These are phyloP conservation scores for Drosophila serrata DNA, from an alignment of 1,140 invertebrate genomes.

Conservation along the genomic window DNA sequence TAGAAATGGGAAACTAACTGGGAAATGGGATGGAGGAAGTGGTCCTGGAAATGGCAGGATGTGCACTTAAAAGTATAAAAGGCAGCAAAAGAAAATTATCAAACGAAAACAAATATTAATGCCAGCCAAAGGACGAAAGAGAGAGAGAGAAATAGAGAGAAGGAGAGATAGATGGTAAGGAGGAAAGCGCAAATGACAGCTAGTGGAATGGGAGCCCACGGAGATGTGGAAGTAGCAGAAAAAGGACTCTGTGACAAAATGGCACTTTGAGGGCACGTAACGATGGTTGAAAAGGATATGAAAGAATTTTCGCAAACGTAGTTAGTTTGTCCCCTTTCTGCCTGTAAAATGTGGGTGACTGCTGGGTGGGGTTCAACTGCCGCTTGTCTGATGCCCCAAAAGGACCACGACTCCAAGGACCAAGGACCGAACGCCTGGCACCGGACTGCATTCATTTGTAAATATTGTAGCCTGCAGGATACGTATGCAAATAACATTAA, in stretches of 20 bases:
- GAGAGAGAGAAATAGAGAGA: slow-evolving; percentile 7
- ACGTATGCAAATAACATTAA: slow-evolving; percentile 84
- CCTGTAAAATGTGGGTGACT: not conserved
- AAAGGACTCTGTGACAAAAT: slow-evolving; percentile 72
- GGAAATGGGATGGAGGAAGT: not conserved
- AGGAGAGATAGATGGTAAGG: too few species aligned
- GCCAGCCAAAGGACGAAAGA: slow-evolving; percentile 26
- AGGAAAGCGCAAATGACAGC: slow-evolving; percentile 75
- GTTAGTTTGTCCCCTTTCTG: slow-evolving; percentile 53
- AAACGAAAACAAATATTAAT: slow-evolving; percentile 84
- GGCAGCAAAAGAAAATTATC: slow-evolving; percentile 83
- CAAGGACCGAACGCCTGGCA: slow-evolving; percentile 20
- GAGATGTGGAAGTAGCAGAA: slow-evolving; percentile 20
- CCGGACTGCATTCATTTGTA: slow-evolving; percentile 69
- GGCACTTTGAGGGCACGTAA: slow-evolving; percentile 83
- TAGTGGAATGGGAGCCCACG: slow-evolving; percentile 1
- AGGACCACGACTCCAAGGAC: slow-evolving; percentile 33
- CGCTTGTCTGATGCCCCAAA: slow-evolving; percentile 42
- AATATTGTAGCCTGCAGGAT: slow-evolving; percentile 82
- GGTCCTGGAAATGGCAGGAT: slow-evolving; percentile 41
- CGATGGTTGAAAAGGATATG: slow-evolving; percentile 77
- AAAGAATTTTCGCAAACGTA: slow-evolving; percentile 80
- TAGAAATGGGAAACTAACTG: slow-evolving; percentile 29
- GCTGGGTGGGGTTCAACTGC: slow-evolving; percentile 25
- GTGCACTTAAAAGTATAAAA: slow-evolving; percentile 82